phyloP scores from a whole-genome alignment of 2,113 vertebrate genomes.

The Gulo gulo region DNA sequence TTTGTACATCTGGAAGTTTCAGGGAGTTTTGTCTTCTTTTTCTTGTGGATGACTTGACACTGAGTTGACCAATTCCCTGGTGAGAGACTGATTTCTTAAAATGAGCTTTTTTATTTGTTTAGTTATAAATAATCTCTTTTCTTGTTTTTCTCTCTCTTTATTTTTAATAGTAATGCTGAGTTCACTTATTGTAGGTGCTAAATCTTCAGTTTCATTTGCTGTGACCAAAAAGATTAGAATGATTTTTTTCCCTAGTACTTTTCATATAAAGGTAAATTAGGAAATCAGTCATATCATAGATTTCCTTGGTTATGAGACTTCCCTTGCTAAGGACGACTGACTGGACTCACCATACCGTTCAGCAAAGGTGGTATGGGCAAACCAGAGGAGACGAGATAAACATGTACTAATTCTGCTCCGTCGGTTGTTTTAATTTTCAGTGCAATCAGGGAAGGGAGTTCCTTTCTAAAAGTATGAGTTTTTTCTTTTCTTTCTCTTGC shows the following conservation, averaged over 20 bases:
- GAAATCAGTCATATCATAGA: neutral
- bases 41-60: neutral
- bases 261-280: neutral
- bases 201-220: neutral
- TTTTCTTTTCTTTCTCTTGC: neutral
- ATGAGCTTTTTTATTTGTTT: neutral
- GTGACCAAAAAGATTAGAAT: neutral
- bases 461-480: neutral
- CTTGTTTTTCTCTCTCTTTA: neutral
- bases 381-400: neutral
- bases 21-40: neutral
- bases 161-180: neutral
- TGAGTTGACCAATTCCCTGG: neutral
- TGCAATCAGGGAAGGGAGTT: neutral
- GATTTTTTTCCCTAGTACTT: neutral
- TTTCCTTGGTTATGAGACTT: neutral
- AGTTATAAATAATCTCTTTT: neutral
- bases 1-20: neutral
- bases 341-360: neutral
- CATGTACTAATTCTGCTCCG: neutral
- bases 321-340: neutral
- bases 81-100: neutral
- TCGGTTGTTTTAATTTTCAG: neutral
- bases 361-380: neutral
- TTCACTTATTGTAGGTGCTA: neutral